phyloP scores from a whole-genome alignment of 2,113 vertebrate species.

The Platysternon megacephalum region DNA sequence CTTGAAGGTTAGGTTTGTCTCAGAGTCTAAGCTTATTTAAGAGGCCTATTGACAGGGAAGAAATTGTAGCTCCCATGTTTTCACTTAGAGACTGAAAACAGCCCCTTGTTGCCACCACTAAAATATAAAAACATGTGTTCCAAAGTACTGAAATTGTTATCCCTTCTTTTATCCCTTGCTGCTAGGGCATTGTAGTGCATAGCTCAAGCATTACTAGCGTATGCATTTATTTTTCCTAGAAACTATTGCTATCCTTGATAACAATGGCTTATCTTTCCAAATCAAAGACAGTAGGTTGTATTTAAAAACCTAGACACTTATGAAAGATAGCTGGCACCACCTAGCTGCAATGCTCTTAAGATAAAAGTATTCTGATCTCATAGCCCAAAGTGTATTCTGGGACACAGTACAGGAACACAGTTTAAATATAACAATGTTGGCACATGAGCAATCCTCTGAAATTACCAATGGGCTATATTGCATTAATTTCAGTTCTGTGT shows the following conservation, averaged over 20 bases:
- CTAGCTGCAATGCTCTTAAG: neutral
- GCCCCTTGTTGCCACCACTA: neutral
- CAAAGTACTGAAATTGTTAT: neutral
- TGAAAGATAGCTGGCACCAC: neutral
- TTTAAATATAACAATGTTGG: neutral
- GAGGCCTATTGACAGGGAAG: neutral
- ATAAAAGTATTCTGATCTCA: neutral
- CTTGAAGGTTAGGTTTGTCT: neutral
- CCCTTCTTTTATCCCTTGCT: neutral
- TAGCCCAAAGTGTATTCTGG: neutral
- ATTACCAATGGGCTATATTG: neutral
- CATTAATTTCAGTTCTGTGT: neutral
- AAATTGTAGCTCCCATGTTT: neutral
- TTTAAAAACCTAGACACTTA: neutral
- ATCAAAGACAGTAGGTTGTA: neutral
- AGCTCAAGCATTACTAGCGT: neutral
- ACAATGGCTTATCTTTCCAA: neutral
- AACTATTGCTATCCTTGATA: neutral
- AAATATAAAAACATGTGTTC: neutral
- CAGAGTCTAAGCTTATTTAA: neutral
- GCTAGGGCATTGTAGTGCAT: neutral
- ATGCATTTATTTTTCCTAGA: neutral
- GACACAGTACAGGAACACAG: neutral
- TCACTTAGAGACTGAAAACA: neutral
- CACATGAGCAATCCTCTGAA: neutral